These are phyloP conservation scores for Carduelis carduelis DNA, from an alignment of 2,797 vertebrate genomes.

Conservation along the genomic window DNA sequence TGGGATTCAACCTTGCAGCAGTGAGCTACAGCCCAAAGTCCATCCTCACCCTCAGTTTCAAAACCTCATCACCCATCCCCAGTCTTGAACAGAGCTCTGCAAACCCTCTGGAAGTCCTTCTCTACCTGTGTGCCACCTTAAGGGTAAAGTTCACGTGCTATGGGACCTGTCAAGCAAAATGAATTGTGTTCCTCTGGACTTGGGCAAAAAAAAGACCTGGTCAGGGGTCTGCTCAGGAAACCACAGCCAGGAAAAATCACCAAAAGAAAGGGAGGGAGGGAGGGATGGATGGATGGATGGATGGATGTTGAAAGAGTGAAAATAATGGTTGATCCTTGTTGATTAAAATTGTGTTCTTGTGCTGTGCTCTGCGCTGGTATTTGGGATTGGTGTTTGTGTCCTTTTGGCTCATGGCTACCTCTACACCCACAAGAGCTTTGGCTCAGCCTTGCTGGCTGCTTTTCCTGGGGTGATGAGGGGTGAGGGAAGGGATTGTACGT, in stretches of 20 bases:
- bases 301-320: neutral
- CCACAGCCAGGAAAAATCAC: neutral
- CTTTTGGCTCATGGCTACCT: neutral
- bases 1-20: neutral
- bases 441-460: neutral
- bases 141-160: neutral
- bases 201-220: neutral
- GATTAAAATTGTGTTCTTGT: neutral
- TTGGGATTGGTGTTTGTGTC: neutral
- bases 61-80: neutral
- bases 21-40: neutral
- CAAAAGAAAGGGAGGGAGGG: neutral
- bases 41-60: neutral
- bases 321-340: neutral
- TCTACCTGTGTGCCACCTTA: neutral
- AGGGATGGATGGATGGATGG: neutral
- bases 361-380: neutral
- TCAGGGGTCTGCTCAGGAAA: neutral
- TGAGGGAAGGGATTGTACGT: slow-evolving; percentile 55
- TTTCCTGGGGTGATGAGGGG: neutral
- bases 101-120: neutral
- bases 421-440: neutral
- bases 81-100: neutral
- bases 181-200: neutral
- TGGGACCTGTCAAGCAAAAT: neutral